Evolutionary conservation across 2,797 vertebrate genomes (phyloP).

Genomic region (Chiloscyllium punctatum): DNA sequence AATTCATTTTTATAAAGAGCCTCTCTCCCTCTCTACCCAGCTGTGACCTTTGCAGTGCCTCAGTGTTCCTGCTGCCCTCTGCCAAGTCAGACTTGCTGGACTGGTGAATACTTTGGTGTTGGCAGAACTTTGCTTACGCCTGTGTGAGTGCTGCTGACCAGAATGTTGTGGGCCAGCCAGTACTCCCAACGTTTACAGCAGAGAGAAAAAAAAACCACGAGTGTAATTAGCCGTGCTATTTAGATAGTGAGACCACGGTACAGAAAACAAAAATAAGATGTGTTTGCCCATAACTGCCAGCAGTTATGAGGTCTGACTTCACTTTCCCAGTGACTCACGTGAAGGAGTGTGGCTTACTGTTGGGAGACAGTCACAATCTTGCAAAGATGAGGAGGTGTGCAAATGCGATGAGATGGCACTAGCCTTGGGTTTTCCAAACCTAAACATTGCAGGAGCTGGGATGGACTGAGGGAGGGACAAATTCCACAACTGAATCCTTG

Average conservation of each 20-base stretch:
- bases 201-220: background rate
- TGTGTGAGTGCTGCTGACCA: background rate
- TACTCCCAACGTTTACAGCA: background rate
- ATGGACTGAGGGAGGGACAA: background rate
- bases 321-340: background rate
- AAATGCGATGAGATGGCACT: background rate
- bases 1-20: background rate
- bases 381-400: background rate
- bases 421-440: background rate
- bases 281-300: background rate
- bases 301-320: background rate
- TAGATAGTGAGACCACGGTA: background rate
- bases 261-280: background rate
- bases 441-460: background rate
- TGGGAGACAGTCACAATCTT: background rate
- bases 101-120: background rate
- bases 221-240: constrained; percentile 4
- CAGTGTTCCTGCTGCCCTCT: background rate
- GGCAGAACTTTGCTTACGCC: background rate
- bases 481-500: background rate
- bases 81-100: background rate
- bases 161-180: background rate
- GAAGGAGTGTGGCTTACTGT: background rate
- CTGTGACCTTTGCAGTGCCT: background rate
- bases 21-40: background rate